phyloP scores from a whole-genome alignment of 2,888 invertebrate species.

The Rhagium mordax region DNA sequence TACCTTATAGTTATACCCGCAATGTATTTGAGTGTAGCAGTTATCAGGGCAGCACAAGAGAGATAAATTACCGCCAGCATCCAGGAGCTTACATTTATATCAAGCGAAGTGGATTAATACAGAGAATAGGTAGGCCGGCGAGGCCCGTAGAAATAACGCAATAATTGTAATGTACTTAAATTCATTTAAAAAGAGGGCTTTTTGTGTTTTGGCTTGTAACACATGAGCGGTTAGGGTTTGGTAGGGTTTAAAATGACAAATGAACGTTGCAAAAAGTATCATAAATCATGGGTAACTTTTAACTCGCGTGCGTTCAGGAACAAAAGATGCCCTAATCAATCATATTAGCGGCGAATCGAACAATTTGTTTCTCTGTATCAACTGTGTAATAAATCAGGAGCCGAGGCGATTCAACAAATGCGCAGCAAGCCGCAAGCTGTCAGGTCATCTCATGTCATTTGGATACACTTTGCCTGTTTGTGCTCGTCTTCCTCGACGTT shows the following conservation, averaged over 20 bases:
- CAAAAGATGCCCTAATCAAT: slow-evolving; percentile 61
- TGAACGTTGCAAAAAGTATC: slow-evolving; percentile 56
- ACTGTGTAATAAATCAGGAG: slow-evolving; percentile 56
- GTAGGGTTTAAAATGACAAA: slow-evolving; percentile 60
- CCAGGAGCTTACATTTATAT: not conserved
- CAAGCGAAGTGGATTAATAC: not conserved
- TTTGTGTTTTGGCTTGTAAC: slow-evolving; percentile 23
- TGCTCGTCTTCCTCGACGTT: not conserved
- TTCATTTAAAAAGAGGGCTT: slow-evolving; percentile 34
- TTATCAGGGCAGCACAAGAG: not conserved
- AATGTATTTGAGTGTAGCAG: not conserved
- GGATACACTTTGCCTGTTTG: not conserved
- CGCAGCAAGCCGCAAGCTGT: slow-evolving; percentile 17
- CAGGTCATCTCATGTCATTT: slow-evolving; percentile 25
- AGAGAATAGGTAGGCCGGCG: not conserved
- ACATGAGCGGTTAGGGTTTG: slow-evolving; percentile 24
- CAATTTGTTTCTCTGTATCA: slow-evolving; percentile 61
- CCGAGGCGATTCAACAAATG: slow-evolving; percentile 19
- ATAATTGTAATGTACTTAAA: slow-evolving; percentile 8
- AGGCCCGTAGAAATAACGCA: not conserved
- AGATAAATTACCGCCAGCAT: not conserved
- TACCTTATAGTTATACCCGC: not conserved
- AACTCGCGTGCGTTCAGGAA: slow-evolving; percentile 55
- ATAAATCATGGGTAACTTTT: slow-evolving; percentile 61
- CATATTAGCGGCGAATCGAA: slow-evolving; percentile 61